Percentiles rank a stretch among this genome's conserved stretches.
Conservation (phyloP, 2,113 vertebrate genomes). For the Pao palembangensis region DNA sequence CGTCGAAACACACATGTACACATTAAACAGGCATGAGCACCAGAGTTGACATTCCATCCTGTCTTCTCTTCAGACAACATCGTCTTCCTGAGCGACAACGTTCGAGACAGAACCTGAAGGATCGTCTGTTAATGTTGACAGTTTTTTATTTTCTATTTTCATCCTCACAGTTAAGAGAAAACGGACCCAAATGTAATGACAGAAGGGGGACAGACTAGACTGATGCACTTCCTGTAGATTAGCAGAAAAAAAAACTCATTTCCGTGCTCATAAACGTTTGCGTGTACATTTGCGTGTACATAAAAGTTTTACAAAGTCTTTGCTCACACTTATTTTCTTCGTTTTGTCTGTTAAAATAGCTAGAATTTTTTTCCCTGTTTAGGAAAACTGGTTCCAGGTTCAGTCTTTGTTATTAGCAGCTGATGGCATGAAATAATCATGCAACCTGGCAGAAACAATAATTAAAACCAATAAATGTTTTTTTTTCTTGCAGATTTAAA, state of each 20-base stretch:
- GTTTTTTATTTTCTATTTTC: background rate
- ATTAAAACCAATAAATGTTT: too few relatives aligned
- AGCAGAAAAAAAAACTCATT: background rate
- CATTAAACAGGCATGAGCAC: background rate
- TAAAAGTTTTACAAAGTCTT: too few relatives aligned
- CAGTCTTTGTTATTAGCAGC: background rate
- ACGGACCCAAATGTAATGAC: background rate
- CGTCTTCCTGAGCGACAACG: constrained; percentile 87
- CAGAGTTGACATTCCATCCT: background rate
- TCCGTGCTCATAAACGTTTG: background rate
- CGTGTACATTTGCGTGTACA: background rate
- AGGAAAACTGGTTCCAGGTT: background rate
- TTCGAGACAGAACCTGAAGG: constrained; percentile 77
- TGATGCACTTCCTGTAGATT: background rate
- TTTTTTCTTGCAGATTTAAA: too few relatives aligned
- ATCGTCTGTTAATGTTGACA: background rate
- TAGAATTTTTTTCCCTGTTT: background rate
- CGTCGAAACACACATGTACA: background rate
- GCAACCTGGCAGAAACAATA: too few relatives aligned
- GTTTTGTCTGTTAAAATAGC: constrained; percentile 1
- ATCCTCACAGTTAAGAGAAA: background rate
- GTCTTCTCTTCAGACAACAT: constrained; percentile 83
- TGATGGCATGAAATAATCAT: too few relatives aligned
- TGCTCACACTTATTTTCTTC: background rate
- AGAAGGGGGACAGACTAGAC: constrained; percentile 2